These are phyloP conservation scores for Drosophila cardini DNA, from an alignment of 1,140 invertebrate genomes.

Conservation along the genomic window DNA sequence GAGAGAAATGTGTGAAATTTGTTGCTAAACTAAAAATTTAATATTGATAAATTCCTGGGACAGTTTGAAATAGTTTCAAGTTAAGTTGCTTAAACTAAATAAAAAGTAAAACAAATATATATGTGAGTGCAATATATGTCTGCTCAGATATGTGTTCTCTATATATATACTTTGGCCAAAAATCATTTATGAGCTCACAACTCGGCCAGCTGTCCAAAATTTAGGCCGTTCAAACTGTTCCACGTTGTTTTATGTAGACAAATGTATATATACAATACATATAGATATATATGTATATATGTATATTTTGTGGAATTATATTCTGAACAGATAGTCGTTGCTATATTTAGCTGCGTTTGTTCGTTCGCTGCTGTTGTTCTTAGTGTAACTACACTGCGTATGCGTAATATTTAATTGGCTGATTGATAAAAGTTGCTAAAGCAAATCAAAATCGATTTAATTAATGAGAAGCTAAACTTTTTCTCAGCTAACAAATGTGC, in stretches of 20 bases:
- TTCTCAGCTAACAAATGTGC: background rate
- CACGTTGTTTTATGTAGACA: constrained; percentile 29
- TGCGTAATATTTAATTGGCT: constrained; percentile 59
- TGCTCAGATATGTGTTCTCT: background rate
- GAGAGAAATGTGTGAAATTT: background rate
- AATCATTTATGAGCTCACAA: constrained; percentile 34
- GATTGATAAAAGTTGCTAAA: constrained; percentile 33
- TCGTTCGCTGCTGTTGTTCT: constrained; percentile 19
- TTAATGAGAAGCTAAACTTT: constrained; percentile 7
- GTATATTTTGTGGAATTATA: constrained; percentile 8
- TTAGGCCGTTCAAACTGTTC: constrained; percentile 63
- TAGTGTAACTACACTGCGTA: constrained; percentile 14
- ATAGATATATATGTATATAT: constrained; percentile 2
- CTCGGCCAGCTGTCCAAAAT: constrained; percentile 63
- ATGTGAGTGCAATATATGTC: background rate
- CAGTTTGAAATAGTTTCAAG: background rate
- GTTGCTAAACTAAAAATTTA: background rate
- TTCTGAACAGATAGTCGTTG: constrained; percentile 10
- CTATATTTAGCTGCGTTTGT: constrained; percentile 65
- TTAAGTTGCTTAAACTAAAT: constrained; percentile 13
- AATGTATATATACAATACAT: background rate
- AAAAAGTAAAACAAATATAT: constrained; percentile 7
- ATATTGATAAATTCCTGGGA: background rate
- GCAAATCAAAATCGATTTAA: constrained; percentile 25
- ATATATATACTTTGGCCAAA: constrained; percentile 15